Percentiles rank a stretch among this genome's conserved stretches.
phyloP scores from a whole-genome alignment of 2,797 vertebrate genomes.

The Gallinago solitaria region DNA sequence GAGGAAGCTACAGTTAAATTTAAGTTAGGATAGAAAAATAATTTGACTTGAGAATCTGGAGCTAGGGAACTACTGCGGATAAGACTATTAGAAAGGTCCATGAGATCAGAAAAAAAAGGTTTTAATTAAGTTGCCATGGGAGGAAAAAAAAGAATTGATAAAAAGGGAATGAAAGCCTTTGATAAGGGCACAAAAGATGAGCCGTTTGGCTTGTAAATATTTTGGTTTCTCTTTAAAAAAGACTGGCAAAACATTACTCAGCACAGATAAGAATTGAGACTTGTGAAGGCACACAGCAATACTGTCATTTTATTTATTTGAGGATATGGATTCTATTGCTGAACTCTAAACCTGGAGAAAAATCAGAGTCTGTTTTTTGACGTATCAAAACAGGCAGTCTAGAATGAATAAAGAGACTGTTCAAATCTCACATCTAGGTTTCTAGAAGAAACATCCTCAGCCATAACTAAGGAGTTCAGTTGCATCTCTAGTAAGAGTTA shows the following conservation, averaged over 20 bases:
- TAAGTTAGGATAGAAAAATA: not conserved
- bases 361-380: not conserved
- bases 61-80: not conserved
- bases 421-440: not conserved
- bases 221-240: not conserved
- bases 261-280: not conserved
- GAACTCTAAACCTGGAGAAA: not conserved
- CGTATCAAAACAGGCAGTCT: not conserved
- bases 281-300: not conserved
- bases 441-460: not conserved
- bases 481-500: not conserved
- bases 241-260: not conserved
- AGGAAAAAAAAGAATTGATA: not conserved
- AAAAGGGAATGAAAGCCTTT: not conserved
- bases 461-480: not conserved
- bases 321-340: not conserved
- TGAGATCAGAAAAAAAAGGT: not conserved
- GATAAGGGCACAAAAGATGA: not conserved
- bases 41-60: not conserved
- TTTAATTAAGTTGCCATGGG: not conserved
- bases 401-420: not conserved
- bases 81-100: not conserved
- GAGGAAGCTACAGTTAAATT: not conserved
- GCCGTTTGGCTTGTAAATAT: not conserved
- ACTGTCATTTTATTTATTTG: not conserved